Percentiles rank a stretch among this genome's conserved stretches.
Evolutionary conservation across 2,888 invertebrate species (phyloP).

Genomic region (Xiphydria camelus): DNA sequence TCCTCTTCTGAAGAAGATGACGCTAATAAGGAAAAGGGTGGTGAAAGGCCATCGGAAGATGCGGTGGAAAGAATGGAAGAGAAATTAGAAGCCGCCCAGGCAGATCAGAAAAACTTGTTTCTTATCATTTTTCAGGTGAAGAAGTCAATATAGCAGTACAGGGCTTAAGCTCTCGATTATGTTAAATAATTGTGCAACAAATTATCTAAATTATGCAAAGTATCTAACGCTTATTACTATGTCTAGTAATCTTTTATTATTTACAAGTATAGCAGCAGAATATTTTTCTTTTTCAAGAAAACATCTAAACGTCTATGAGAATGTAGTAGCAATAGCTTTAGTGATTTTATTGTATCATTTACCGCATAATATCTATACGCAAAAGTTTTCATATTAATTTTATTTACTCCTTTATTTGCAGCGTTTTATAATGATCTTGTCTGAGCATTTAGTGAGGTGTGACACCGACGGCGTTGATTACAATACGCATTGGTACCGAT

Average conservation of each 20-base stretch:
- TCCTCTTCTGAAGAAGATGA: slow-evolving; percentile 78
- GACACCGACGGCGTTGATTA: slow-evolving; percentile 93
- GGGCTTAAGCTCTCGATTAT: background rate
- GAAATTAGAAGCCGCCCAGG: slow-evolving; percentile 89
- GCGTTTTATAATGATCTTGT: slow-evolving; percentile 96
- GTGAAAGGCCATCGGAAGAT: slow-evolving; percentile 74
- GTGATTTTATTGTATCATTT: too few species aligned
- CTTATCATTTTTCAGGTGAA: slow-evolving; percentile 90
- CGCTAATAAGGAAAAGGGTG: slow-evolving; percentile 60
- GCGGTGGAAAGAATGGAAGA: slow-evolving; percentile 96
- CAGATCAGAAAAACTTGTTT: slow-evolving; percentile 95
- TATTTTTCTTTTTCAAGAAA: background rate
- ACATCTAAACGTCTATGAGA: too few species aligned
- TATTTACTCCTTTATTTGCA: slow-evolving; percentile 48
- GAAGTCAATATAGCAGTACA: background rate
- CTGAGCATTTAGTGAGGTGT: slow-evolving; percentile 91
- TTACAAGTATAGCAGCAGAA: background rate
- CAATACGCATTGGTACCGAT: slow-evolving; percentile 94
- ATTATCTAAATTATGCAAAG: too few species aligned
- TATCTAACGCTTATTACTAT: too few species aligned
- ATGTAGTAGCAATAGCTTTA: too few species aligned
- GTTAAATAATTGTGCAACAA: too few species aligned
- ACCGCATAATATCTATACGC: too few species aligned
- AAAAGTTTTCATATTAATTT: too few species aligned
- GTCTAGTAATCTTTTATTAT: background rate